Conservation (phyloP, 1,140 invertebrate genomes). For the Heterodera schachtii region DNA sequence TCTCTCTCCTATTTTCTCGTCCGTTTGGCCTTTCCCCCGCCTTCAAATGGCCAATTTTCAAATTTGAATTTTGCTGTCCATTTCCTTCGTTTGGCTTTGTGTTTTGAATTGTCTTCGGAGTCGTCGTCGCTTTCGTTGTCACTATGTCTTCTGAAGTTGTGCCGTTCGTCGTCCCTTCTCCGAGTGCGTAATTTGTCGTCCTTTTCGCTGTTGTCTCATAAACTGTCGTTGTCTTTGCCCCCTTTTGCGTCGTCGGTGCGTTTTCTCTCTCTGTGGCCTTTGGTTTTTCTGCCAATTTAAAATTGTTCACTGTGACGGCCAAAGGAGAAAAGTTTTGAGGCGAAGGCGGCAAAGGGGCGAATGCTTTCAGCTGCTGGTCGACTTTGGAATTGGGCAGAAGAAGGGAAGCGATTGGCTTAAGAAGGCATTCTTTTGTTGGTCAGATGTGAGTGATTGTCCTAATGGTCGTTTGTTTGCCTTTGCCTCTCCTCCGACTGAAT, state of each 20-base stretch:
- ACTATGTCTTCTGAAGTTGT: not conserved
- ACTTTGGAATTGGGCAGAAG: not conserved
- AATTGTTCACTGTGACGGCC: not conserved
- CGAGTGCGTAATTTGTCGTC: no score
- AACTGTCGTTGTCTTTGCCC: not conserved
- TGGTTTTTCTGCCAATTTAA: not conserved
- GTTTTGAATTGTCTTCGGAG: not conserved
- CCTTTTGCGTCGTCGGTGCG: not conserved
- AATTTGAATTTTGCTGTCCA: not conserved
- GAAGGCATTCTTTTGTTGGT: constrained; percentile 24
- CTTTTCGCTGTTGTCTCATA: not conserved
- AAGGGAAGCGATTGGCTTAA: constrained; percentile 7
- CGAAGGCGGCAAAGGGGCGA: constrained; percentile 8
- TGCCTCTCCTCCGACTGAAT: not conserved
- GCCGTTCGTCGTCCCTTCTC: no score
- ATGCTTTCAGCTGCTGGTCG: constrained; percentile 2
- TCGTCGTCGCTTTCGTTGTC: not conserved
- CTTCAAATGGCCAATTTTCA: not conserved
- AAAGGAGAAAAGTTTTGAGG: not conserved
- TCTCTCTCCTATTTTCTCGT: not conserved
- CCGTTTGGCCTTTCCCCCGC: constrained; percentile 22
- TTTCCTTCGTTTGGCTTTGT: not conserved
- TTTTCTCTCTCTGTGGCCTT: not conserved
- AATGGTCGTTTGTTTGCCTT: no score
- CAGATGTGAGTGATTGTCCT: not conserved